Conservation (phyloP, 2,888 invertebrate genomes). For the Drosophila leonis region DNA sequence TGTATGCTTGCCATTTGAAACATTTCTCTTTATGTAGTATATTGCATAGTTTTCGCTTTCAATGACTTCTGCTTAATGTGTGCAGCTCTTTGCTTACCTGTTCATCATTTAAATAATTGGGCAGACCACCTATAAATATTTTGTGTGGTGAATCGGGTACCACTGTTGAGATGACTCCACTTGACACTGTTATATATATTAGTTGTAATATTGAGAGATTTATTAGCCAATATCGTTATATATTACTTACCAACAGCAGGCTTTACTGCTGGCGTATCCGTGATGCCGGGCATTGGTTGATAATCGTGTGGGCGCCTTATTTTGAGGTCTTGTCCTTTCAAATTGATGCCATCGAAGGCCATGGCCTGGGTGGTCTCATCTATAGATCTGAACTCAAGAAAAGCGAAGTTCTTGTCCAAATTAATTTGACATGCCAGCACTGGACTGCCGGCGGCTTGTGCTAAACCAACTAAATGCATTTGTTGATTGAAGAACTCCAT, state of each 20-base stretch:
- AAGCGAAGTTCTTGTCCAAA: constrained; percentile 99
- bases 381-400: constrained; percentile 97
- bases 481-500: constrained; percentile 99
- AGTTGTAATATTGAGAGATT: constrained; percentile 1
- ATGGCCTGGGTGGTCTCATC: constrained; percentile 99
- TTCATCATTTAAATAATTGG: constrained; percentile 99
- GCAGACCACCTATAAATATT: constrained; percentile 99
- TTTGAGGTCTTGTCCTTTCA: constrained; percentile 99
- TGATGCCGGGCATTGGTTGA: constrained; percentile 98
- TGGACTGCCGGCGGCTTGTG: constrained; percentile 99
- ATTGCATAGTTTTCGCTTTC: background rate
- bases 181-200: constrained; percentile 54
- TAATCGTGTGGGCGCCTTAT: constrained; percentile 99
- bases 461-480: constrained; percentile 98
- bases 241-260: constrained; percentile 89
- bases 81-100: constrained; percentile 90
- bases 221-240: background rate
- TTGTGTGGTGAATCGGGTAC: constrained; percentile 99
- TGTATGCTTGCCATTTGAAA: background rate
- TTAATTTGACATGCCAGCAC: constrained; percentile 99
- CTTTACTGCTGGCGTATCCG: constrained; percentile 94
- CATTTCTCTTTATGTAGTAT: background rate
- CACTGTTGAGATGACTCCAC: constrained; percentile 95
- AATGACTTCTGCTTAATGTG: background rate
- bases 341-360: constrained; percentile 99